A percentile compares a stretch with the other conserved stretches of the same genome.
These are phyloP conservation scores for Micrasema minimum DNA, from an alignment of 1,140 invertebrate genomes.

Conservation along the genomic window DNA sequence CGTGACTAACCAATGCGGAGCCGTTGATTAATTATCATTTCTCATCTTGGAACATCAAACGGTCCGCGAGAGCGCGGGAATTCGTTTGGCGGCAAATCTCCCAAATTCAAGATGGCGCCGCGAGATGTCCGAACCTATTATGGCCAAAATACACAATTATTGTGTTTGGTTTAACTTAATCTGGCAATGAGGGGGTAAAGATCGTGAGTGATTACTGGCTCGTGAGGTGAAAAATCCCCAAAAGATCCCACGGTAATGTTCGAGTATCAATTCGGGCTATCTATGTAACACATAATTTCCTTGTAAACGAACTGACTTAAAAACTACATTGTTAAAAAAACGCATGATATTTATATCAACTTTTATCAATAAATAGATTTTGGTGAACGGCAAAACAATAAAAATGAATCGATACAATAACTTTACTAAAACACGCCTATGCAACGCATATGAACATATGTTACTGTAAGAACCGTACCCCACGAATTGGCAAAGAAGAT, in stretches of 20 bases:
- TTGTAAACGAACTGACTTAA: too few species aligned
- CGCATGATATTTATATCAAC: too few species aligned
- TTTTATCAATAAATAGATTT: too few species aligned
- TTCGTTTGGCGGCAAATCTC: conserved; percentile 31
- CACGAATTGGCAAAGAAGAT: too few species aligned
- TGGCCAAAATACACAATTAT: conserved; percentile 35
- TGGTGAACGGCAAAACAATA: too few species aligned
- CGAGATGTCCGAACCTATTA: conserved; percentile 19
- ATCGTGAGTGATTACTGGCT: conserved; percentile 31
- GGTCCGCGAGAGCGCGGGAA: conserved; percentile 10
- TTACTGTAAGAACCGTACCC: too few species aligned
- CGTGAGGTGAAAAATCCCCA: conserved; percentile 13
- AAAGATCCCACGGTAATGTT: conserved; percentile 33
- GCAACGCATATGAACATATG: too few species aligned
- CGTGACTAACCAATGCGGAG: conserved; percentile 4
- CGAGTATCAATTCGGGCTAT: conserved; percentile 1
- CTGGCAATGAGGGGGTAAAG: conserved; percentile 33
- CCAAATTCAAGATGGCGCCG: conserved; percentile 33
- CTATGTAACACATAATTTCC: too few species aligned
- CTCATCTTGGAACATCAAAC: conserved; percentile 22
- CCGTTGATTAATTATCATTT: conserved; percentile 23
- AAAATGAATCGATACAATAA: too few species aligned
- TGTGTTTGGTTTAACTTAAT: conserved; percentile 37
- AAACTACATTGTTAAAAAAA: too few species aligned
- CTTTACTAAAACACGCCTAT: too few species aligned